Evolutionary conservation across 2,888 invertebrate genomes (phyloP).

Genomic region (Clunio marinus): DNA sequence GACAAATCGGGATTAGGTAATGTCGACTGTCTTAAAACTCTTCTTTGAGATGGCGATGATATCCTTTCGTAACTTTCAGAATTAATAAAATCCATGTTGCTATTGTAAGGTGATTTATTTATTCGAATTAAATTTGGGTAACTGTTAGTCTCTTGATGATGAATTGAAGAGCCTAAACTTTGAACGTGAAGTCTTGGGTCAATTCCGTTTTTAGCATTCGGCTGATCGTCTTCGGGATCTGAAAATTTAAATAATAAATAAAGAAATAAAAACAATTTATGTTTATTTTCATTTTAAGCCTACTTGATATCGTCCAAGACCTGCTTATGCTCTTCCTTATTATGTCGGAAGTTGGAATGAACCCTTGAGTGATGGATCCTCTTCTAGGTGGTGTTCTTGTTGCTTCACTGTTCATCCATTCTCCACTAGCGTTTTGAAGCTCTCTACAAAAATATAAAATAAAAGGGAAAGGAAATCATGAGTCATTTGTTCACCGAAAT

Average conservation of each 20-base stretch:
- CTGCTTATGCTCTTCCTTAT: constrained; percentile 63
- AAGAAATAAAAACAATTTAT: background rate
- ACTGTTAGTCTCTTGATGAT: constrained; percentile 27
- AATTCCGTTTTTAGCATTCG: constrained; percentile 13
- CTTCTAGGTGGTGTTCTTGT: constrained; percentile 55
- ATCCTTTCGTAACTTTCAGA: constrained; percentile 40
- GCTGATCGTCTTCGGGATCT: constrained; percentile 36
- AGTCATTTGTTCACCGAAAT: background rate
- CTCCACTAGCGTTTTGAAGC: constrained; percentile 62
- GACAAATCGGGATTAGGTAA: constrained; percentile 45
- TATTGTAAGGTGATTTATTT: constrained; percentile 37
- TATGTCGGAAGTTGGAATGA: constrained; percentile 58
- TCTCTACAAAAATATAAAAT: constrained; percentile 53
- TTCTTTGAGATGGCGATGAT: constrained; percentile 42
- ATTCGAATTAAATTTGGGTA: constrained; percentile 33
- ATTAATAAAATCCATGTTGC: constrained; percentile 40
- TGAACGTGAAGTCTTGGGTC: constrained; percentile 27
- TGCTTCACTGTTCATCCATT: constrained; percentile 63
- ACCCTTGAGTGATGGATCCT: constrained; percentile 48
- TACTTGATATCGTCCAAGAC: constrained; percentile 71
- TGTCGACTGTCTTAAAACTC: constrained; percentile 50
- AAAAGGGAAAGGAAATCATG: background rate
- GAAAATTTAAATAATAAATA: background rate
- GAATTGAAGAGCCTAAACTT: constrained; percentile 7
- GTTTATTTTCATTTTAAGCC: constrained; percentile 44